These are phyloP conservation scores for Cyphomyrus plagiostoma DNA, from an alignment of 2,113 vertebrate genomes.

Conservation along the genomic window DNA sequence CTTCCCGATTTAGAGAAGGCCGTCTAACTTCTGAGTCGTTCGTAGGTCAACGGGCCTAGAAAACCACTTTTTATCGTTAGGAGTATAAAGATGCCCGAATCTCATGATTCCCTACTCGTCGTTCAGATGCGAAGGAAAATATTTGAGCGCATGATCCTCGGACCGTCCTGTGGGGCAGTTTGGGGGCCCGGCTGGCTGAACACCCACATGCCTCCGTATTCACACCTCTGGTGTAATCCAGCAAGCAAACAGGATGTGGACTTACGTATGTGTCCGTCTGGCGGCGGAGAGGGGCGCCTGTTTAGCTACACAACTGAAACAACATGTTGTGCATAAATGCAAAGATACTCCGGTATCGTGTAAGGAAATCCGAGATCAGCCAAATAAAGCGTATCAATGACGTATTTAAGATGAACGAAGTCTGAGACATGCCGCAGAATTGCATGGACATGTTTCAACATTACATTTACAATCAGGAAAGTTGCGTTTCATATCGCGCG, in stretches of 20 bases:
- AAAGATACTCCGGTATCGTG: not conserved
- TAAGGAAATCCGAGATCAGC: not conserved
- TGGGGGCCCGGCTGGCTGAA: slow-evolving; percentile 25
- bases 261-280: slow-evolving; percentile 30
- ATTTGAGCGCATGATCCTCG: not conserved
- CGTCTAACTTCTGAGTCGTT: not conserved
- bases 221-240: slow-evolving; percentile 42
- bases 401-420: not conserved
- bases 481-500: not conserved
- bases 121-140: not conserved
- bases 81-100: not conserved
- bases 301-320: slow-evolving; percentile 12
- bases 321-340: slow-evolving; percentile 18
- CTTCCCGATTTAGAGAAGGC: not conserved
- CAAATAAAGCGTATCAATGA: not conserved
- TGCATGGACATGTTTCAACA: not conserved
- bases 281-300: slow-evolving; percentile 12
- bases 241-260: slow-evolving; percentile 49
- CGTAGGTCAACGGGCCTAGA: not conserved
- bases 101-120: not conserved
- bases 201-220: slow-evolving; percentile 37
- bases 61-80: not conserved
- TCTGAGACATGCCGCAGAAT: not conserved
- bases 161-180: not conserved
- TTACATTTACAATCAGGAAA: not conserved